Percentiles rank a stretch among this genome's conserved stretches.
Evolutionary conservation across 2,797 vertebrate species (phyloP).

Genomic region (Hemibagrus guttatus): DNA sequence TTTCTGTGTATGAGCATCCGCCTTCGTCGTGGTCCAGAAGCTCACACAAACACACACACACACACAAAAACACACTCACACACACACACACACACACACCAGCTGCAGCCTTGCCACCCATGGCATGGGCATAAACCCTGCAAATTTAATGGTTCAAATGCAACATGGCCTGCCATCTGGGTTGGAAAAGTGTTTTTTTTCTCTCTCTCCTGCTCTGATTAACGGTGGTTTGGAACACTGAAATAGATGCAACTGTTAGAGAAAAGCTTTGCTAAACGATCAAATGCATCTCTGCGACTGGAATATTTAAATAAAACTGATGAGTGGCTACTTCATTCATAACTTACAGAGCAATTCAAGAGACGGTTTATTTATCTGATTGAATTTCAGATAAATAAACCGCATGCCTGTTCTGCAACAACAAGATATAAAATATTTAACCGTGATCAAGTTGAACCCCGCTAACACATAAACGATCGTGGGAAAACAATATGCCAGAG

Average conservation of each 20-base stretch:
- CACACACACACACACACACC: conserved; percentile 66
- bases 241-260: conserved; percentile 49
- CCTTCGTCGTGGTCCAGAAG: conserved; percentile 74
- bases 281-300: conserved; percentile 35
- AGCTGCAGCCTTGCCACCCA: conserved; percentile 77
- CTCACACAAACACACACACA: conserved; percentile 53
- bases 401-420: too few species aligned
- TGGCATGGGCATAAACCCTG: conserved; percentile 73
- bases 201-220: conserved; percentile 43
- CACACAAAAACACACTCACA: conserved; percentile 48
- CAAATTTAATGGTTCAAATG: conserved; percentile 78
- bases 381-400: too few species aligned
- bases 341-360: conserved; percentile 1
- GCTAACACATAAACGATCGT: conserved; percentile 37
- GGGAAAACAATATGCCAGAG: not conserved
- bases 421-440: conserved; percentile 48
- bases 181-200: conserved; percentile 61
- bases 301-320: conserved; percentile 38
- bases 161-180: conserved; percentile 76
- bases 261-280: conserved; percentile 48
- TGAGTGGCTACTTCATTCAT: conserved; percentile 29
- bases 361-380: conserved; percentile 35
- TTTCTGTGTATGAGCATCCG: conserved; percentile 71
- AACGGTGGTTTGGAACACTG: conserved; percentile 37
- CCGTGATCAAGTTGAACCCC: conserved; percentile 41